Conservation (phyloP, 2,797 vertebrate genomes). For the Oreochromis grahami region DNA sequence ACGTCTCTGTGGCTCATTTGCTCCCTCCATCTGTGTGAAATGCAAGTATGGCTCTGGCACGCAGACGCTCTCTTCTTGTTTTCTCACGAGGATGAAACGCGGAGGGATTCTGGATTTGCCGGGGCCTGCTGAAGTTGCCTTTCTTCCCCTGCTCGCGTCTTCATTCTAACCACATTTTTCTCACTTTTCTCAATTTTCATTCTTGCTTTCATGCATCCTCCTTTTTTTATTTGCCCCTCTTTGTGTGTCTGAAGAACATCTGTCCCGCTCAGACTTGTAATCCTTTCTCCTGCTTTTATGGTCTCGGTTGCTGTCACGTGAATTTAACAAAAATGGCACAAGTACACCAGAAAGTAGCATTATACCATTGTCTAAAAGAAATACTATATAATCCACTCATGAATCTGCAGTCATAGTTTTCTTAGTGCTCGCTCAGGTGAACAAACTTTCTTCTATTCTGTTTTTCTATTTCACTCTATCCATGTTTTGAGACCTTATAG, state of each 20-base stretch:
- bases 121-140: constrained; percentile 8
- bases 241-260: constrained; percentile 14
- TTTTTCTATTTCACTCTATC: not conserved
- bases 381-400: not conserved
- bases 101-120: constrained; percentile 12
- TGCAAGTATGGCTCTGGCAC: not conserved
- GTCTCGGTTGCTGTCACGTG: not conserved
- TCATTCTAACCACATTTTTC: constrained; percentile 5
- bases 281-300: constrained; percentile 14
- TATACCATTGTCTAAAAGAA: not conserved
- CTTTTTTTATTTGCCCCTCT: not conserved
- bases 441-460: not conserved
- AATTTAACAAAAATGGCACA: not conserved
- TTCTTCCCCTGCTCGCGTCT: not conserved
- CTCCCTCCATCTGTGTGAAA: constrained; percentile 23
- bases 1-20: constrained; percentile 33
- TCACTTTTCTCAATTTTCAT: not conserved
- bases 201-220: not conserved
- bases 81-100: constrained; percentile 14
- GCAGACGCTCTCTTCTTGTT: constrained; percentile 6
- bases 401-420: not conserved
- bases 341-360: not conserved
- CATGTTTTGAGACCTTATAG: not conserved
- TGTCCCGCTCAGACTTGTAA: constrained; percentile 21
- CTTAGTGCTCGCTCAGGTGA: not conserved